phyloP scores from a whole-genome alignment of 1,140 invertebrate species.

The Camponotus floridanus region DNA sequence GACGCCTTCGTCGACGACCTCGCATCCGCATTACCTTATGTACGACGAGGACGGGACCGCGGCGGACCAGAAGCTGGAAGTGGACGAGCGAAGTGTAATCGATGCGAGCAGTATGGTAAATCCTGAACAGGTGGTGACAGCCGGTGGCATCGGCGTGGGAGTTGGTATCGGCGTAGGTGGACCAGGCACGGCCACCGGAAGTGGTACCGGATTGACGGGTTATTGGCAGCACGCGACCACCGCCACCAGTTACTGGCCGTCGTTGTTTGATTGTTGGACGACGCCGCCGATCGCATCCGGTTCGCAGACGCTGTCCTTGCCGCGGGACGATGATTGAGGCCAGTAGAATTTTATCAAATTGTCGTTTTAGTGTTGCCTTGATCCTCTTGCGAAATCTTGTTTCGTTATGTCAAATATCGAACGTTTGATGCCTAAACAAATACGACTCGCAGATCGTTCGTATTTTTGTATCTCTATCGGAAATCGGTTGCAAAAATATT shows the following conservation, averaged over 20 bases:
- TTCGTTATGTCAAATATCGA: conserved; percentile 8
- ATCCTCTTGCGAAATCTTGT: conserved; percentile 17
- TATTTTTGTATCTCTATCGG: not conserved
- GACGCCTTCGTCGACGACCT: conserved; percentile 83
- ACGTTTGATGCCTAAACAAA: not conserved
- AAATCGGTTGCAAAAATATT: not conserved
- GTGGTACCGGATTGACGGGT: conserved; percentile 78
- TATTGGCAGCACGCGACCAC: conserved; percentile 83
- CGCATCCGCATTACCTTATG: conserved; percentile 82
- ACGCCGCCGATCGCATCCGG: conserved; percentile 79
- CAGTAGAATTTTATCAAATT: conserved; percentile 69
- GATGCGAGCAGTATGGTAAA: conserved; percentile 55
- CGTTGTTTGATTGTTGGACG: conserved; percentile 84
- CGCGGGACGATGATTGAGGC: conserved; percentile 81
- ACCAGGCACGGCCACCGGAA: not conserved
- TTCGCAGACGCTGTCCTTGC: conserved; percentile 79
- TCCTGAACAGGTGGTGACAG: conserved; percentile 61
- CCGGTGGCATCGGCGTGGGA: conserved; percentile 73
- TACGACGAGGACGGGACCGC: conserved; percentile 83
- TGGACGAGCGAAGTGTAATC: conserved; percentile 73
- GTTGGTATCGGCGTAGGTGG: conserved; percentile 75
- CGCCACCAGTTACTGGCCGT: conserved; percentile 82
- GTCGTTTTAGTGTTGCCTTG: not conserved
- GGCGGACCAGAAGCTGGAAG: conserved; percentile 82
- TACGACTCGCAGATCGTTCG: not conserved